Percentiles rank a stretch among this genome's conserved stretches.
Conservation (phyloP, 2,888 invertebrate species). For the Ichneumoninae sp. region DNA sequence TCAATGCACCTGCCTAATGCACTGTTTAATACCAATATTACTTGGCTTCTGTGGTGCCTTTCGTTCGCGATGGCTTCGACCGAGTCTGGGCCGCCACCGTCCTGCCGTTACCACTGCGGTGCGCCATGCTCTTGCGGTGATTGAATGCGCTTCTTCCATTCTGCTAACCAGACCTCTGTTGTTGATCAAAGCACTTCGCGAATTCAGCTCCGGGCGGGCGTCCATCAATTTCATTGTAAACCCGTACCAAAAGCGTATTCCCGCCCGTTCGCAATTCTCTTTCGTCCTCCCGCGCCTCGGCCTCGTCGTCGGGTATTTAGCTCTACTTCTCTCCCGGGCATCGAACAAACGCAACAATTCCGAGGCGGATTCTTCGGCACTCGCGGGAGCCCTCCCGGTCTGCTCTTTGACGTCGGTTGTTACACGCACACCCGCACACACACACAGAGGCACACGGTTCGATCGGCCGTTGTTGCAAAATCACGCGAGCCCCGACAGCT, state of each 20-base stretch:
- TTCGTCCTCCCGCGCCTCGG: constrained; percentile 12
- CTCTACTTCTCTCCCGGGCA: neutral
- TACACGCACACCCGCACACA: neutral
- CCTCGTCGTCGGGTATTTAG: constrained; percentile 30
- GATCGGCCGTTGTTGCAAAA: constrained; percentile 22
- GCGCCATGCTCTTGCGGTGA: constrained; percentile 38
- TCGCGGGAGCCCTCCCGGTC: neutral
- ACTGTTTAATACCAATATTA: neutral
- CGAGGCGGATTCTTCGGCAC: constrained; percentile 26
- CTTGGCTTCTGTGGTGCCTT: neutral
- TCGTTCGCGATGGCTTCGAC: neutral
- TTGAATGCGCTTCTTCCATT: constrained; percentile 58
- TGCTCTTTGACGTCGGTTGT: constrained; percentile 1
- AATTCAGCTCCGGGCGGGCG: constrained; percentile 34
- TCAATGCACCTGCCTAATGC: neutral
- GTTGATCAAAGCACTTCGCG: constrained; percentile 51
- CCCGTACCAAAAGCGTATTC: constrained; percentile 44
- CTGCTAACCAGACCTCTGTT: constrained; percentile 27
- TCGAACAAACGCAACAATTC: constrained; percentile 33
- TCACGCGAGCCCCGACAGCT: neutral
- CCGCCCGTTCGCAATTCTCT: constrained; percentile 20
- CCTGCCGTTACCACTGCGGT: constrained; percentile 16
- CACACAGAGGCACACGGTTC: neutral
- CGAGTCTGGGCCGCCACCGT: neutral
- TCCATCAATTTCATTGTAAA: constrained; percentile 62